Evolutionary conservation across 2,113 vertebrate genomes (phyloP).

Genomic region (Neotoma lepida): DNA sequence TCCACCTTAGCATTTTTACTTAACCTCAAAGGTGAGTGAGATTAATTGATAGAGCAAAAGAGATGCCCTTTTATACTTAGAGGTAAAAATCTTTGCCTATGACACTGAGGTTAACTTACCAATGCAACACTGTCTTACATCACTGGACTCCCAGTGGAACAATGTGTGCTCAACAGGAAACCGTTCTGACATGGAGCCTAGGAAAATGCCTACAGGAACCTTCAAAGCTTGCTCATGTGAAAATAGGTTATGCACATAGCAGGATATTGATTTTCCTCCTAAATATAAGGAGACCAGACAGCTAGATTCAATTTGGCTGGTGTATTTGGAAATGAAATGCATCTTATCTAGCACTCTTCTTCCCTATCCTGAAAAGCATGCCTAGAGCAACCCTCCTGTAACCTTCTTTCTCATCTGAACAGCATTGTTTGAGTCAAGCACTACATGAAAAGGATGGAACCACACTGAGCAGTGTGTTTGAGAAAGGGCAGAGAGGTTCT

Average conservation of each 20-base stretch:
- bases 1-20: background rate
- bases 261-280: constrained; percentile 42
- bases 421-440: background rate
- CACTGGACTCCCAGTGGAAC: background rate
- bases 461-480: background rate
- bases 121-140: background rate
- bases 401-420: background rate
- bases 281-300: constrained; percentile 25
- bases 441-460: background rate
- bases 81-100: background rate
- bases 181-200: constrained; percentile 16
- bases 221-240: constrained; percentile 46
- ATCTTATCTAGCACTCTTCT: background rate
- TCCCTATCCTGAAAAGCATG: background rate
- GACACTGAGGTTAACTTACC: background rate
- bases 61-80: background rate
- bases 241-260: background rate
- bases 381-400: background rate
- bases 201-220: constrained; percentile 31
- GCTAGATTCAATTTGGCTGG: constrained; percentile 19
- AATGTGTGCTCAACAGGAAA: constrained; percentile 36
- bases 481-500: background rate
- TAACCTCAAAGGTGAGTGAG: background rate
- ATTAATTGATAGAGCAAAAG: background rate
- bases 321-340: constrained; percentile 33